These are phyloP conservation scores for Cyclina sinensis DNA, from an alignment of 1,140 invertebrate genomes.

Conservation along the genomic window DNA sequence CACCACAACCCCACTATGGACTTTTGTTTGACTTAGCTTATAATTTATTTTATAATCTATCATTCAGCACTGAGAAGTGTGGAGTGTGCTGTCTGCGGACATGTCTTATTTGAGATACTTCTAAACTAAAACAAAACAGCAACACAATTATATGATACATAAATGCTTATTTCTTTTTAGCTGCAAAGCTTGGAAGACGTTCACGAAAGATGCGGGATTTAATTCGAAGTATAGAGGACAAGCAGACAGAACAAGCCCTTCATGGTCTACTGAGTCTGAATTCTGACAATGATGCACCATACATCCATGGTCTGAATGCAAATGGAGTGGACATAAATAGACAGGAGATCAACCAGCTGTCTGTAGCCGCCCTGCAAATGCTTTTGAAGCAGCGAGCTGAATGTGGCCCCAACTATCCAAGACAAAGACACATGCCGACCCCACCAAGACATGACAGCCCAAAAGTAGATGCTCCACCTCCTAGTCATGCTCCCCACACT, in stretches of 20 bases:
- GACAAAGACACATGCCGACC: constrained; percentile 40
- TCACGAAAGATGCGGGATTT: constrained; percentile 86
- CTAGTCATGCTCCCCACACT: constrained; percentile 22
- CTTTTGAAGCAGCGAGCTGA: constrained; percentile 80
- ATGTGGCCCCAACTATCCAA: constrained; percentile 67
- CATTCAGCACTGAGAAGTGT: too few relatives aligned
- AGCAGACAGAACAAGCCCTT: constrained; percentile 86
- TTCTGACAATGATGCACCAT: constrained; percentile 75
- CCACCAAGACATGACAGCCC: constrained; percentile 68
- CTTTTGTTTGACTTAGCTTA: too few relatives aligned
- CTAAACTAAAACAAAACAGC: too few relatives aligned
- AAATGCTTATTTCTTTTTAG: constrained; percentile 75
- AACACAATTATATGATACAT: too few relatives aligned
- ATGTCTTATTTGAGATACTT: too few relatives aligned
- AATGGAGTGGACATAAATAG: constrained; percentile 60
- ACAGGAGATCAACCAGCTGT: constrained; percentile 66
- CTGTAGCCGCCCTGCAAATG: constrained; percentile 81
- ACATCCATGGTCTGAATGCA: constrained; percentile 66
- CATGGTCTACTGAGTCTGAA: constrained; percentile 86
- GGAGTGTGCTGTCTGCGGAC: too few relatives aligned
- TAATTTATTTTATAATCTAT: too few relatives aligned
- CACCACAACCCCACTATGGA: too few relatives aligned
- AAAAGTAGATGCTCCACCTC: constrained; percentile 46
- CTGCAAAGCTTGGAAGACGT: constrained; percentile 85
- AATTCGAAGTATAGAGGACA: constrained; percentile 86